Conservation (phyloP, 2,113 vertebrate species). For the Plecotus auritus region DNA sequence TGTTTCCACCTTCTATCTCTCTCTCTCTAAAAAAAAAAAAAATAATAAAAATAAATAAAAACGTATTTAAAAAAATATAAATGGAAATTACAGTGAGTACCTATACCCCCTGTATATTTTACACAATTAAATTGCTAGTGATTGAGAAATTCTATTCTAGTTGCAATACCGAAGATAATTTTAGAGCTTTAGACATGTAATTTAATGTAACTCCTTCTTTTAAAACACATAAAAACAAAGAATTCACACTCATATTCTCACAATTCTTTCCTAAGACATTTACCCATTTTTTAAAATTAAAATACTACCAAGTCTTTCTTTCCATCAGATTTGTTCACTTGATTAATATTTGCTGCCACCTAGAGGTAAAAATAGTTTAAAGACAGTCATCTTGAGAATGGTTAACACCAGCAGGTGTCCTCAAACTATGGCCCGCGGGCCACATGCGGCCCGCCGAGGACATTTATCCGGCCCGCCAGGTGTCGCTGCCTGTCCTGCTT, state of each 20-base stretch:
- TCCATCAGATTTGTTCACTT: background rate
- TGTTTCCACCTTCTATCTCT: too few relatives aligned
- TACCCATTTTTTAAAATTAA: background rate
- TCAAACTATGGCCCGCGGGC: too few relatives aligned
- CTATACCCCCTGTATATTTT: background rate
- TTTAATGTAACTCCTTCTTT: background rate
- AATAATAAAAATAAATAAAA: too few relatives aligned
- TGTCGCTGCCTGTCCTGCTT: too few relatives aligned
- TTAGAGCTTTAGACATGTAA: background rate
- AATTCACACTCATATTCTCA: background rate
- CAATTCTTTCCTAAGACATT: background rate
- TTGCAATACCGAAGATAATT: background rate
- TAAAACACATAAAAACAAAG: conserved; percentile 17
- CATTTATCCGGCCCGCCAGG: too few relatives aligned
- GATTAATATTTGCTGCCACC: conserved; percentile 53
- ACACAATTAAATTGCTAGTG: background rate
- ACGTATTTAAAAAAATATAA: too few relatives aligned
- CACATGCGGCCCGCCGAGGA: too few relatives aligned
- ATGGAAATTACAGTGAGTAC: background rate
- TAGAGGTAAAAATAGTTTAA: conserved; percentile 27
- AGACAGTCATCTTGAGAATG: background rate
- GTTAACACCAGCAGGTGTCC: too few relatives aligned
- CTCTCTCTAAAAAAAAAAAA: too few relatives aligned
- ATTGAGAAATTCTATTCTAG: conserved; percentile 6
- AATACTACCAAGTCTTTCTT: background rate